These are phyloP conservation scores for Chelon auratus DNA, from an alignment of 2,797 vertebrate genomes.

Conservation along the genomic window DNA sequence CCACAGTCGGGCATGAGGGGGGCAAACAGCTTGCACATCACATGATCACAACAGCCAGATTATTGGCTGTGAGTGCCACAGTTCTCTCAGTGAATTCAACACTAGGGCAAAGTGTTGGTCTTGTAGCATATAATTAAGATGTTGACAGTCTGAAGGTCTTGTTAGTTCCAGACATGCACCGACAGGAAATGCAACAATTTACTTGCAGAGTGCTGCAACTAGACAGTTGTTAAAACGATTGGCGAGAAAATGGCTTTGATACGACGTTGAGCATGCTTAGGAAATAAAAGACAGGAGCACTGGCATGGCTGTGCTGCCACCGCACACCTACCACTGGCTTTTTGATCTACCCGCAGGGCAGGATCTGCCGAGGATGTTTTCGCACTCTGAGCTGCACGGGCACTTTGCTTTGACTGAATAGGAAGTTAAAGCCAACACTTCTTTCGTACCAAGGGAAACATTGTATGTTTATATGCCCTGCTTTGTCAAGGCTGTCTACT, in stretches of 20 bases:
- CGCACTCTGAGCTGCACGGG: slow-evolving; percentile 27
- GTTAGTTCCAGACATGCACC: slow-evolving; percentile 42
- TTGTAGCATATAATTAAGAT: slow-evolving; percentile 58
- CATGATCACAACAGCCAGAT: slow-evolving; percentile 64
- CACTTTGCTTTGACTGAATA: slow-evolving; percentile 47
- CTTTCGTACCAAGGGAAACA: slow-evolving; percentile 44
- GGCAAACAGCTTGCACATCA: slow-evolving; percentile 61
- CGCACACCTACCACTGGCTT: slow-evolving; percentile 17
- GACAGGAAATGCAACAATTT: slow-evolving; percentile 62
- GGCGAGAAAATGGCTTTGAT: slow-evolving; percentile 70
- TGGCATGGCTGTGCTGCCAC: slow-evolving; percentile 1
- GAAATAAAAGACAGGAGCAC: slow-evolving; percentile 21
- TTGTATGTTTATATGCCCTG: slow-evolving; percentile 35
- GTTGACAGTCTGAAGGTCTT: slow-evolving; percentile 45
- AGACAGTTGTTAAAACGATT: slow-evolving; percentile 35
- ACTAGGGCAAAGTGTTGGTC: slow-evolving; percentile 53
- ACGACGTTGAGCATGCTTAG: slow-evolving; percentile 56
- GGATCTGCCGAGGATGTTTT: slow-evolving; percentile 30
- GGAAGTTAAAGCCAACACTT: slow-evolving; percentile 35
- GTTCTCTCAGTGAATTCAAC: slow-evolving; percentile 52
- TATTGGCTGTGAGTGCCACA: slow-evolving; percentile 44
- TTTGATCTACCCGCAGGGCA: slow-evolving; percentile 36
- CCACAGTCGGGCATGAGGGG: slow-evolving; percentile 51
- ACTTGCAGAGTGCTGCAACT: slow-evolving; percentile 13
- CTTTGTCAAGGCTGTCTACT: slow-evolving; percentile 37